Conservation (phyloP, 2,113 vertebrate genomes). For the Vidua chalybeata region DNA sequence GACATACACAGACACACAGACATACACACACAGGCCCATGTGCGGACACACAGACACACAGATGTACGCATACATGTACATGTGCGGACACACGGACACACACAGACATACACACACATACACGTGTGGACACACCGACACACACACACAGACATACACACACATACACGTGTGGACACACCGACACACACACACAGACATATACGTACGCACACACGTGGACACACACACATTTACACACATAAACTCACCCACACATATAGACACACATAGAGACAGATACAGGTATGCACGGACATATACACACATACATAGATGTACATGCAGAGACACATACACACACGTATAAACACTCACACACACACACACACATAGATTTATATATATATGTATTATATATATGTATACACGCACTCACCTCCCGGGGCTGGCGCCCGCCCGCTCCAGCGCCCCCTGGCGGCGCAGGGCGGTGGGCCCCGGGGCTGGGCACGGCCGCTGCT, state of each 20-base stretch:
- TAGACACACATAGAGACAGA: no score
- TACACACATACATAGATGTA: no score
- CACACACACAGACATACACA: no score
- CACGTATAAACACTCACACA: no score
- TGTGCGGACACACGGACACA: no score
- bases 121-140: no score
- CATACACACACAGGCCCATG: neutral
- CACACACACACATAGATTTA: fast-evolving
- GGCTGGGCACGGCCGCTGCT: neutral
- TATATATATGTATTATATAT: fast-evolving
- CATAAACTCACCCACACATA: neutral
- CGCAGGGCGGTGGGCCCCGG: neutral
- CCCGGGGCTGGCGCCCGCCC: neutral
- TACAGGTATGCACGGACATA: no score
- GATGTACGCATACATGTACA: no score
- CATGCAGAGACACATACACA: no score
- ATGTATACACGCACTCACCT: fast-evolving
- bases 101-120: neutral
- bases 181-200: neutral
- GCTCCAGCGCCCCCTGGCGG: neutral
- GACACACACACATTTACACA: neutral
- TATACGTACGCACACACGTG: neutral
- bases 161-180: no score
- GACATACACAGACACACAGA: no score
- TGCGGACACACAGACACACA: no score